Evolutionary conservation across 1,140 invertebrate species (phyloP).

Genomic region (Scaptomyza montana): DNA sequence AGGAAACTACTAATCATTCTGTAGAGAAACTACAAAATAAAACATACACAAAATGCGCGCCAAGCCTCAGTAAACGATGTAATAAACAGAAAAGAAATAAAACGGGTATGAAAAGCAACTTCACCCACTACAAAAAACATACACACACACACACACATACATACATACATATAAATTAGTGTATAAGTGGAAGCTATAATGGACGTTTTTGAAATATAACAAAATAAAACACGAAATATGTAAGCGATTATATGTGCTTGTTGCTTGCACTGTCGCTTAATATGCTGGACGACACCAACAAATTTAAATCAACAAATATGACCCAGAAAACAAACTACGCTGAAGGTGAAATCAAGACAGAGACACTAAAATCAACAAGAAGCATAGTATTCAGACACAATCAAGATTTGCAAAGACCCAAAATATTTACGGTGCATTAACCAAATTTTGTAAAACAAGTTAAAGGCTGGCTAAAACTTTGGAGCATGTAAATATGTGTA

Average conservation of each 20-base stretch:
- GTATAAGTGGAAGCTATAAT: conserved; percentile 31
- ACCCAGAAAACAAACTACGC: conserved; percentile 69
- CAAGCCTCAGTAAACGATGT: conserved; percentile 30
- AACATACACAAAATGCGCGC: conserved; percentile 42
- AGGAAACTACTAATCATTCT: conserved; percentile 30
- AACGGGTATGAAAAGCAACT: conserved; percentile 49
- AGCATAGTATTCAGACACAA: neutral
- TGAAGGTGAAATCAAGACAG: conserved; percentile 72
- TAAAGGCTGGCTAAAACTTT: conserved; percentile 26
- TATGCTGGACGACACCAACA: conserved; percentile 38
- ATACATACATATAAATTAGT: conserved; percentile 16
- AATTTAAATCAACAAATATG: conserved; percentile 82
- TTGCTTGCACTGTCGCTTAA: conserved; percentile 41
- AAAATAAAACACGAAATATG: conserved; percentile 59
- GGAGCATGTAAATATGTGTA: conserved; percentile 27
- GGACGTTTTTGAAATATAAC: conserved; percentile 54
- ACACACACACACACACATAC: conserved; percentile 23
- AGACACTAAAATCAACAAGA: conserved; percentile 10
- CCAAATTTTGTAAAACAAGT: conserved; percentile 14
- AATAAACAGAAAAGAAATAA: conserved; percentile 51
- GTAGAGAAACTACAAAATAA: conserved; percentile 32
- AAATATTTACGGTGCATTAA: conserved; percentile 4
- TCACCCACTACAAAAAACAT: conserved; percentile 11
- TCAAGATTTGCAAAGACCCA: neutral
- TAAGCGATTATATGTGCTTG: conserved; percentile 58